A percentile compares a stretch with the other conserved stretches of the same genome.
Evolutionary conservation across 1,140 invertebrate genomes (phyloP).

Genomic region (Marisa cornuarietis): DNA sequence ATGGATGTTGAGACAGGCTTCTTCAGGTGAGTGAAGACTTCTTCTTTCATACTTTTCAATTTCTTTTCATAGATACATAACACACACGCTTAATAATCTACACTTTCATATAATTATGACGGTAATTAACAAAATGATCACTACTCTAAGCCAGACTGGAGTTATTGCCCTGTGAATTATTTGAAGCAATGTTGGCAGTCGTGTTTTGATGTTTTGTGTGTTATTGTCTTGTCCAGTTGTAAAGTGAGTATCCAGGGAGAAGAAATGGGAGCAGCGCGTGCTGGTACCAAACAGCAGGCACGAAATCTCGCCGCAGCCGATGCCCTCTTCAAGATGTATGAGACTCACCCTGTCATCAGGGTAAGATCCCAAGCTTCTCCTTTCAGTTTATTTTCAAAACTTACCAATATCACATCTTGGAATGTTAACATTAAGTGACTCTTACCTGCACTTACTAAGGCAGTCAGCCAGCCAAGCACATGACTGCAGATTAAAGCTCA

Average conservation of each 20-base stretch:
- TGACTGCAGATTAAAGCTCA: too few relatives aligned
- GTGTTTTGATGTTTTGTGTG: background rate
- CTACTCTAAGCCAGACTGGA: too few relatives aligned
- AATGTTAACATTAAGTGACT: too few relatives aligned
- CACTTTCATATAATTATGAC: background rate
- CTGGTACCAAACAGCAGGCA: constrained; percentile 38
- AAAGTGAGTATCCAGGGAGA: constrained; percentile 44
- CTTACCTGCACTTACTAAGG: too few relatives aligned
- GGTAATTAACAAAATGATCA: background rate
- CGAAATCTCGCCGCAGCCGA: constrained; percentile 47
- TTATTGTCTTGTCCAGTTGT: constrained; percentile 34
- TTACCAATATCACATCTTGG: too few relatives aligned
- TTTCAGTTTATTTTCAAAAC: too few relatives aligned
- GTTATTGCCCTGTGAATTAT: too few relatives aligned
- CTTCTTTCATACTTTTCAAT: background rate
- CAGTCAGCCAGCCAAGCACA: too few relatives aligned
- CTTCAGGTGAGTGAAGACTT: constrained; percentile 42
- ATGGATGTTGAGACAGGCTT: constrained; percentile 34
- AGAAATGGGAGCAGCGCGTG: constrained; percentile 38
- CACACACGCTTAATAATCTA: background rate
- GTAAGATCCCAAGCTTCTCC: constrained; percentile 18
- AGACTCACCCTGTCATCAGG: constrained; percentile 45
- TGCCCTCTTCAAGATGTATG: constrained; percentile 51
- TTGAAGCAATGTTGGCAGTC: too few relatives aligned
- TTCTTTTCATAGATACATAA: background rate